Evolutionary conservation across 2,797 vertebrate genomes (phyloP).

Genomic region (Jordanella pulchra): DNA sequence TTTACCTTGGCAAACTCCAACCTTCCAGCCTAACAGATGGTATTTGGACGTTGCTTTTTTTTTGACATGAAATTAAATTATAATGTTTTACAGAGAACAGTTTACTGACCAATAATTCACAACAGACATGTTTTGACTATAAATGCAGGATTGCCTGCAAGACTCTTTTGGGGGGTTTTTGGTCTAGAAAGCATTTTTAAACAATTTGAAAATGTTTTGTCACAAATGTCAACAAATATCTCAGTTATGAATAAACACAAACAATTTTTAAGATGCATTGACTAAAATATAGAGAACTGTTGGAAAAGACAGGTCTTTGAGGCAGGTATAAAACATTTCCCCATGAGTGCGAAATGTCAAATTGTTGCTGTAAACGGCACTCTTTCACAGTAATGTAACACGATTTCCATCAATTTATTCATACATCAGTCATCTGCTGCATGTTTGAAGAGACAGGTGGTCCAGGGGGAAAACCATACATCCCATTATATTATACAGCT

Average conservation of each 20-base stretch:
- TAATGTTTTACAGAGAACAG: neutral
- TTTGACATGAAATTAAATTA: neutral
- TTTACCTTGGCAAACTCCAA: slow-evolving; percentile 57
- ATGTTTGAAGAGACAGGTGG: neutral
- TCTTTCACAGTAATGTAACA: neutral
- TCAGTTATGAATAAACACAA: slow-evolving; percentile 1
- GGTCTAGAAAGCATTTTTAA: slow-evolving; percentile 1
- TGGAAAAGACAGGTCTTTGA: too few species aligned
- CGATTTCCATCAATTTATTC: neutral
- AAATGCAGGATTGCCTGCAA: neutral
- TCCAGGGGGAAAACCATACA: neutral
- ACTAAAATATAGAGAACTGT: neutral
- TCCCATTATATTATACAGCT: neutral
- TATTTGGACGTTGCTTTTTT: slow-evolving; percentile 8
- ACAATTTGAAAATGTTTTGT: neutral
- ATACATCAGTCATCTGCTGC: neutral
- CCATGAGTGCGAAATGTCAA: neutral
- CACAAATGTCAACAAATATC: neutral
- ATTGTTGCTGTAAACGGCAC: too few species aligned
- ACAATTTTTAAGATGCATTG: neutral
- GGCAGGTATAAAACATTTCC: neutral
- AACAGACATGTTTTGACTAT: slow-evolving; percentile 1
- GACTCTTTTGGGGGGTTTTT: neutral
- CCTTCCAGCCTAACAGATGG: slow-evolving; percentile 26
- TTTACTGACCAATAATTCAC: slow-evolving; percentile 20